Evolutionary conservation across 2,797 vertebrate genomes (phyloP).

Genomic region (Rhabdophis nuchalis): DNA sequence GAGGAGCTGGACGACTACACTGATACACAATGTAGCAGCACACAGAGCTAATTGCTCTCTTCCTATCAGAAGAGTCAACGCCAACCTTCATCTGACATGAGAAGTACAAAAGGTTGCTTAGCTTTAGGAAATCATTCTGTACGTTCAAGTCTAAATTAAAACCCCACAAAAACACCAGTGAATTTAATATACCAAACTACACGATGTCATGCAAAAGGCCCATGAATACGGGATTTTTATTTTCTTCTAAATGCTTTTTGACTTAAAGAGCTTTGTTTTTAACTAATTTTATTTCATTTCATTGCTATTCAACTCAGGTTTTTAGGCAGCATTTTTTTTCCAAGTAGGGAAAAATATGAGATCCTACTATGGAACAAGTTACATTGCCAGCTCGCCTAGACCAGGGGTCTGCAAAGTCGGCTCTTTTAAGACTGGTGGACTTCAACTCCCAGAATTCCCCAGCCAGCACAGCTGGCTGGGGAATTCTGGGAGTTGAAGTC

Average conservation of each 20-base stretch:
- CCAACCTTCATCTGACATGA: slow-evolving; percentile 78
- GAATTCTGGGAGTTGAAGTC: too few species aligned
- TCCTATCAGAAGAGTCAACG: slow-evolving; percentile 78
- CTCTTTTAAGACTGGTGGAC: too few species aligned
- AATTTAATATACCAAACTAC: background rate
- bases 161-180: background rate
- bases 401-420: too few species aligned
- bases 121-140: accelerated
- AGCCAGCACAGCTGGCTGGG: too few species aligned
- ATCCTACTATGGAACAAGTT: background rate
- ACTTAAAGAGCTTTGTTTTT: background rate
- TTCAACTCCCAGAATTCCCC: too few species aligned
- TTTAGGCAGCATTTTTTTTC: background rate
- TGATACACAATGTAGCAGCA: slow-evolving; percentile 89
- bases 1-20: slow-evolving; percentile 87
- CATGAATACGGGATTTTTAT: background rate
- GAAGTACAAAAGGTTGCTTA: slow-evolving; percentile 14
- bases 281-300: background rate
- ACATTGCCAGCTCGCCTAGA: background rate
- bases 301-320: background rate
- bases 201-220: background rate
- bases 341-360: background rate
- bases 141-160: accelerated
- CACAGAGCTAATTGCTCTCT: slow-evolving; percentile 81
- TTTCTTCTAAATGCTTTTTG: background rate